phyloP scores from a whole-genome alignment of 1,140 invertebrate species.

The Neodiprion lecontei region DNA sequence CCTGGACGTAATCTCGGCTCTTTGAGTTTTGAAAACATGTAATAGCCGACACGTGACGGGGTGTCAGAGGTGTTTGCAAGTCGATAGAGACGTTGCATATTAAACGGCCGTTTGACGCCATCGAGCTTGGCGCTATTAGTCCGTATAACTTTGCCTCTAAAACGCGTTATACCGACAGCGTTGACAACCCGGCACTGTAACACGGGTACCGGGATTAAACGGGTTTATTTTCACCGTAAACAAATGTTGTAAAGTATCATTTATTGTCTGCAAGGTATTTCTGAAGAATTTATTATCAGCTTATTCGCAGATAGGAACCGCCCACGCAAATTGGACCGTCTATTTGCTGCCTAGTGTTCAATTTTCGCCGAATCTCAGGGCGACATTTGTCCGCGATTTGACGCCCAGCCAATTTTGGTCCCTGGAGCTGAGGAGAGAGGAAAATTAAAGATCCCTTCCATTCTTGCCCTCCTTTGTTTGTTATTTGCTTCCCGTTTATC shows the following conservation, averaged over 20 bases:
- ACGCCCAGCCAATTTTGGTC: too few relatives aligned
- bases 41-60: background rate
- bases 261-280: too few relatives aligned
- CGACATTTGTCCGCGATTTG: too few relatives aligned
- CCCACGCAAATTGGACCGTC: too few relatives aligned
- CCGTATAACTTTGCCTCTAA: background rate
- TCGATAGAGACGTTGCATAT: background rate
- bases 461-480: too few relatives aligned
- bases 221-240: background rate
- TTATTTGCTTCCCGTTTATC: too few relatives aligned
- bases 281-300: too few relatives aligned
- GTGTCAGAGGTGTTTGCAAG: background rate
- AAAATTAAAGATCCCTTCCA: too few relatives aligned
- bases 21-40: background rate
- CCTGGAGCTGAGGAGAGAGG: too few relatives aligned
- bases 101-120: background rate
- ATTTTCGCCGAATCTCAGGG: too few relatives aligned
- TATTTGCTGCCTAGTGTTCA: too few relatives aligned
- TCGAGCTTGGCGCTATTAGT: background rate
- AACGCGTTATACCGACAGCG: background rate
- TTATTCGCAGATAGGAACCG: too few relatives aligned
- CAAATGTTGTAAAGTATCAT: background rate
- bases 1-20: background rate
- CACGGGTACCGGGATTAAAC: background rate
- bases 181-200: background rate